Base-by-base conservation (phyloP, 2,113 vertebrate genomes). In the Chamaea fasciata region DNA sequence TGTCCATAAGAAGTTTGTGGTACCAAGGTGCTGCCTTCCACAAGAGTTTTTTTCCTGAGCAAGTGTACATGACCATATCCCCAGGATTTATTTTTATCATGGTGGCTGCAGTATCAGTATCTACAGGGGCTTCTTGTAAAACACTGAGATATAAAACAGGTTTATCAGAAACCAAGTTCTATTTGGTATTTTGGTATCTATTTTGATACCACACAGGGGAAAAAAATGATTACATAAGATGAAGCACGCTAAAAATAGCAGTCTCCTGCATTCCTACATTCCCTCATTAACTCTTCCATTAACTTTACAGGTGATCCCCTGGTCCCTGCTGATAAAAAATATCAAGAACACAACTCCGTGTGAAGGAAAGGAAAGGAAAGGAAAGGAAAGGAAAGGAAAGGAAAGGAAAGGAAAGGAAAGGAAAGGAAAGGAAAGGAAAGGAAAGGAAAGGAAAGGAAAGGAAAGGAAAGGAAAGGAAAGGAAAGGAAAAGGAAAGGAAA, bases 271-370 rank as follows among this genome's bases (percentile, higher is more conserved):
- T 96, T 95, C 90, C 88, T 80, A 37, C 85, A 39, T 94, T 96
- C 94, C 79, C 83, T 96, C 79, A 93, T 97, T 96, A 97, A 96
- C 88, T 95, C 96, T 95, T 96, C 89, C 92, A 96, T 95, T 95
- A 95, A 93, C 78, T 83, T 95, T 77, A 64, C 35, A 91, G 85
- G 92, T 92, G 87, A 84, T 90, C 39, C 86, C 57, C 47, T 76
- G 12, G 50, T 83, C 86, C 69, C 89, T 73, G 47, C 60, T 90
- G 87, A 67, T 39, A 56, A 76, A 74, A 69, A 69, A 56, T 31
- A 91, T 64, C 16, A 92, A 91, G 70, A 95, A 37, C 19, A 55
- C 16, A 93, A 77, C 16, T 53, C 27, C 10, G 15, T 10, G 39
- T 33, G 4, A 3, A 26, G 6, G 23, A 24, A 24, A 49, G 22